Percentiles rank a stretch among this genome's conserved stretches.
phyloP scores from a whole-genome alignment of 2,888 invertebrate genomes.

The Apocheima hispidaria region DNA sequence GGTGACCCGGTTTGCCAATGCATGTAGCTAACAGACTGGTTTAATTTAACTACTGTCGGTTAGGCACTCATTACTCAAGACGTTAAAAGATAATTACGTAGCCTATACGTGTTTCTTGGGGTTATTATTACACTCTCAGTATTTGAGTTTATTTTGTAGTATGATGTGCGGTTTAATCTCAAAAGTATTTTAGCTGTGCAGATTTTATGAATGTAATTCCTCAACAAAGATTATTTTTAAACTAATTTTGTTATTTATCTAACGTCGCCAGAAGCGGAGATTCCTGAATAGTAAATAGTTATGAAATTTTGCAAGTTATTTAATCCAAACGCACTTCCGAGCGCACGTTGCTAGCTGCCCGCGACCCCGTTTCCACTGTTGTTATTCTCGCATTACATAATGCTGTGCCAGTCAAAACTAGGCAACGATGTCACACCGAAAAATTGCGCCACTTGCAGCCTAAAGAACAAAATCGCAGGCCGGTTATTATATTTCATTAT shows the following conservation, averaged over 20 bases:
- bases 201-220: not conserved
- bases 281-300: conserved; percentile 23
- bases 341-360: conserved; percentile 64
- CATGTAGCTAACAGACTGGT: conserved; percentile 16
- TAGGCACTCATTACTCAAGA: conserved; percentile 11
- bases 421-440: conserved; percentile 85
- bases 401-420: conserved; percentile 79
- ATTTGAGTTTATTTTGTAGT: not conserved
- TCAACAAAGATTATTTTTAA: not conserved
- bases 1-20: conserved; percentile 55
- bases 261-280: not conserved
- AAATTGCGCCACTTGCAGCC: conserved; percentile 79
- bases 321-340: conserved; percentile 69
- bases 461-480: conserved; percentile 44
- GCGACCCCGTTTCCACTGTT: conserved; percentile 81
- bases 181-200: not conserved
- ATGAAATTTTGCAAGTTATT: conserved; percentile 43
- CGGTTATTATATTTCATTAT: conserved; percentile 38
- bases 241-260: not conserved
- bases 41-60: conserved; percentile 5
- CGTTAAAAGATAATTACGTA: conserved; percentile 11
- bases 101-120: not conserved
- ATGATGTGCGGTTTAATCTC: not conserved
- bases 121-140: not conserved
- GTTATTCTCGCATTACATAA: conserved; percentile 84